Evolutionary conservation across 92 coral and sea anemone genomes (phyloP).

Genomic region (Palythoa grandis): DNA sequence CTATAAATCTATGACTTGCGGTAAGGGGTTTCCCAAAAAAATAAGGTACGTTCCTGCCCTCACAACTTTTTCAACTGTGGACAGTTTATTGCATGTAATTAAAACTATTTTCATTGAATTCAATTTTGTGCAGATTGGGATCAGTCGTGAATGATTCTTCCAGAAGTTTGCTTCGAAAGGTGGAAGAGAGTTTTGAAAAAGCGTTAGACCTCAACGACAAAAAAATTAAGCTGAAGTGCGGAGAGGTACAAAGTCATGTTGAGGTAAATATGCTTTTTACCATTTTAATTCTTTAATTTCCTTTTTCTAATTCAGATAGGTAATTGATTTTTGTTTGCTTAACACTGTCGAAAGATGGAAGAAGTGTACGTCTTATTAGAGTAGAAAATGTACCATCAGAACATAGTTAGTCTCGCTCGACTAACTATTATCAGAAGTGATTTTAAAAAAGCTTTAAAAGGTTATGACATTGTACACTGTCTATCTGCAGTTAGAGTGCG

Average conservation of each 20-base stretch:
- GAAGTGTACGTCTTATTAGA: too few relatives aligned
- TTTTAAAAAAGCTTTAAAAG: not conserved
- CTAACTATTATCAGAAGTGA: not conserved
- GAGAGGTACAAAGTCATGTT: slow-evolving; percentile 61
- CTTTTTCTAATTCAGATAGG: not conserved
- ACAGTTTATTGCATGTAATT: too few relatives aligned
- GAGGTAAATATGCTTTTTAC: slow-evolving; percentile 49
- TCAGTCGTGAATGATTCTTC: slow-evolving; percentile 70
- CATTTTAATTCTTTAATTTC: not conserved
- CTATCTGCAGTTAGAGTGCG: slow-evolving; percentile 56
- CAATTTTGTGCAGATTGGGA: slow-evolving; percentile 55
- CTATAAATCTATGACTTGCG: too few relatives aligned
- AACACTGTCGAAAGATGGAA: too few relatives aligned
- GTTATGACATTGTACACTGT: not conserved
- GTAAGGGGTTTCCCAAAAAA: too few relatives aligned
- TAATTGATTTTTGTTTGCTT: not conserved
- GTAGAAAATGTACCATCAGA: not conserved
- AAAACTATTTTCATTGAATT: not conserved
- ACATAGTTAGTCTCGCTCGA: too few relatives aligned
- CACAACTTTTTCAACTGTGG: too few relatives aligned
- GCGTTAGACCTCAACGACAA: slow-evolving; percentile 64
- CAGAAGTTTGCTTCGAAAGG: slow-evolving; percentile 56
- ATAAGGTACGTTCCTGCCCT: too few relatives aligned
- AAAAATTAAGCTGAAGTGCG: slow-evolving; percentile 64
- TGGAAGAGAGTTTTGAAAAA: slow-evolving; percentile 66